Percentiles rank a stretch among this genome's conserved stretches.
Evolutionary conservation across 2,113 vertebrate species (phyloP).

Genomic region (Bettongia penicillata): DNA sequence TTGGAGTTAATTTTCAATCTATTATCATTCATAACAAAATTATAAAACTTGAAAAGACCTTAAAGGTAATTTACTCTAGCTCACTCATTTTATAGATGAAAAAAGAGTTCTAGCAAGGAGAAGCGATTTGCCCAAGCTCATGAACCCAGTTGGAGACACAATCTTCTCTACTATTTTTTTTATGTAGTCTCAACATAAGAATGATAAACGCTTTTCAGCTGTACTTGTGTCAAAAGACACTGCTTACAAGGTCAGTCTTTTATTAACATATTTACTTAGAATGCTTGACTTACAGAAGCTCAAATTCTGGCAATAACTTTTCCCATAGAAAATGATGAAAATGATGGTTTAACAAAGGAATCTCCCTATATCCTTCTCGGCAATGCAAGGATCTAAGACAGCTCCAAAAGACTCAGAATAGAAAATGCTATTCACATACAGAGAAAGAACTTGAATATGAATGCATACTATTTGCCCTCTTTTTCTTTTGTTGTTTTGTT

Average conservation of each 20-base stretch:
- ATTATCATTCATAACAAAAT: background rate
- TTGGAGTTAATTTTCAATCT: background rate
- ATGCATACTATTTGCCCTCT: too few species aligned
- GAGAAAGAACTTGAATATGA: too few species aligned
- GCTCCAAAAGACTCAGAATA: too few species aligned
- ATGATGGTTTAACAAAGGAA: conserved; percentile 26
- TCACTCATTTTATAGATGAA: conserved; percentile 37
- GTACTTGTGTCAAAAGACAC: background rate
- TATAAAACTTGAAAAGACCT: conserved; percentile 12
- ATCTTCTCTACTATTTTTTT: background rate
- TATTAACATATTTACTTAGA: conserved; percentile 47
- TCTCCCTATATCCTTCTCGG: background rate
- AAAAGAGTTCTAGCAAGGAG: background rate
- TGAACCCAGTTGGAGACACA: background rate
- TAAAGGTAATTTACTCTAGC: conserved; percentile 23
- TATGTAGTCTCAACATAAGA: conserved; percentile 20
- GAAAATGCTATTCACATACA: too few species aligned
- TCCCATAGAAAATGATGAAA: conserved; percentile 28
- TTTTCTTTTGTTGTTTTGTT: too few species aligned
- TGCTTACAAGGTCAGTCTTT: background rate
- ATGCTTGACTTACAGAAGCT: conserved; percentile 9
- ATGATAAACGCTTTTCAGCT: background rate
- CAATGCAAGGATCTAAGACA: too few species aligned
- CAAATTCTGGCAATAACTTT: background rate
- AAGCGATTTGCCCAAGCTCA: conserved; percentile 23